Evolutionary conservation across 2,113 vertebrate genomes (phyloP), one percentile per base, ranked within the genome.

Genomic region (Oryctolagus cuniculus): DNA sequence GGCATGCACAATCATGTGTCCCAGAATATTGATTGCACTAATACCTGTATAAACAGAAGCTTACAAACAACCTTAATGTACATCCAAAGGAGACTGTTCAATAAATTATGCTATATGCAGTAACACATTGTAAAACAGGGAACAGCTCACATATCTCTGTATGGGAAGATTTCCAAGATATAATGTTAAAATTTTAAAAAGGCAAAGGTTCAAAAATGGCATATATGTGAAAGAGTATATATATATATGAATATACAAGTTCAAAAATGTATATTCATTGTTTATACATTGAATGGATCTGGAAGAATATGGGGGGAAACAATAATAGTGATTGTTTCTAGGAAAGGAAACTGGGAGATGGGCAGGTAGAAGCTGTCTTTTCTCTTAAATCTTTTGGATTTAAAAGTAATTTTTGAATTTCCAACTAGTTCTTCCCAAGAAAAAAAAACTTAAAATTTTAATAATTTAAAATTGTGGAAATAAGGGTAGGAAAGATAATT

Each of bases 371-470:
- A 8, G 29, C 17, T 73, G 27, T 73, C 64, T 44, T 80, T 1
- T 80, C 29, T 73, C 9, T 29, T 78, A 44, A 80, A 44, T 24
- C 6, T 69, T 58, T 44, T 17, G 36, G 16, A 87, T 58, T 81
- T 75, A 64, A 69, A 86, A 85, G 29, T 55, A 67, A 49, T 31
- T 55, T 49, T 61, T 89, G 61, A 63, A 85, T 19, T 90, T 91
- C 36, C 84, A 95, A 90, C 64, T 29, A 36, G 17, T 74, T 70
- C 38, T 89, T 64, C 49, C 29, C n/a, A 58, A 66, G 38, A 82
- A 89, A 80, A 49, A n/a, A 17, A 29, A 87, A 34, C 66, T 36
- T 58, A 70, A 78, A 84, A 84, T 4, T 69, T 34, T 77, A 58
- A 58, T 58, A 61, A 63, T 61, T 73, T 38, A 27, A 82, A 90